phyloP scores from a whole-genome alignment of 1,140 invertebrate genomes.

The Phymastichus coffea region DNA sequence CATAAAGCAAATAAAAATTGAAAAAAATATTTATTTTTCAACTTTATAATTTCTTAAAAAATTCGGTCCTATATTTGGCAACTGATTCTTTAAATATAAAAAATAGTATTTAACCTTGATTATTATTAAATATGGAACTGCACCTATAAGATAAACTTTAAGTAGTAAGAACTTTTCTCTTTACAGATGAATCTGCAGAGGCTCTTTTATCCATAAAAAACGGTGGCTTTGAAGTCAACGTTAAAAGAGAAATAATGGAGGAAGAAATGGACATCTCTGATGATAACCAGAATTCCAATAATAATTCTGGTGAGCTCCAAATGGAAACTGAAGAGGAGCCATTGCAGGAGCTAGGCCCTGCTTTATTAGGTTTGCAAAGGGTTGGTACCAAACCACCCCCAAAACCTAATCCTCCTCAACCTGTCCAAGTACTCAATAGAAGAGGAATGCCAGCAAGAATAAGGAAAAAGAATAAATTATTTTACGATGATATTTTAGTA shows the following conservation, averaged over 20 bases:
- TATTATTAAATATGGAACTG: too few relatives aligned
- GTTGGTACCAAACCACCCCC: conserved; percentile 73
- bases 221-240: conserved; percentile 54
- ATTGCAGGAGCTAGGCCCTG: conserved; percentile 68
- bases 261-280: conserved; percentile 62
- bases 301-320: conserved; percentile 50
- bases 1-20: too few relatives aligned
- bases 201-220: conserved; percentile 60
- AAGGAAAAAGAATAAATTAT: conserved; percentile 85
- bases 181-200: conserved; percentile 56
- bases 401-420: conserved; percentile 65
- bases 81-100: too few relatives aligned
- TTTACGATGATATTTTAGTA: conserved; percentile 89
- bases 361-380: conserved; percentile 74
- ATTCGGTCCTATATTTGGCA: too few relatives aligned
- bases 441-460: conserved; percentile 87
- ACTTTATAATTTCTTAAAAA: too few relatives aligned
- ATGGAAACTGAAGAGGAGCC: conserved; percentile 65
- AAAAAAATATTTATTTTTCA: too few relatives aligned
- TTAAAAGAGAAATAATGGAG: conserved; percentile 57
- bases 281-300: conserved; percentile 49
- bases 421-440: conserved; percentile 75
- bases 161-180: too few relatives aligned
- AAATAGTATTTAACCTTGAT: too few relatives aligned
- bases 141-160: too few relatives aligned